Evolutionary conservation across 2,797 vertebrate genomes (phyloP), one percentile per base, ranked within the genome.

Genomic region (Sitta carolinensis): DNA sequence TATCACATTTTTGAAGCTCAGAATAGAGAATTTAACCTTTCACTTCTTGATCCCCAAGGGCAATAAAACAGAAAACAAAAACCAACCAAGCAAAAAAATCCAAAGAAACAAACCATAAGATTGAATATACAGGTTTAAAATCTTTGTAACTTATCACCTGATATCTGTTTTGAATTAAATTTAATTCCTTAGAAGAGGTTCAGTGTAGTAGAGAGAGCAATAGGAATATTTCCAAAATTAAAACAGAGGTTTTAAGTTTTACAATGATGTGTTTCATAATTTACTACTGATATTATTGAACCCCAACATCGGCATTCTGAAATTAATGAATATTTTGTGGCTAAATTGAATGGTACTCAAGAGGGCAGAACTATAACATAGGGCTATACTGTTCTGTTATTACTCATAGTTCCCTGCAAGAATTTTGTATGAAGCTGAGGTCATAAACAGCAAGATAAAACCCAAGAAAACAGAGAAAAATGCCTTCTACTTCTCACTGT

Each of bases 11-110:
- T 2, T n/a, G 76, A 94, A 59, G 14, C 2, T 14, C 26, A 69
- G 22, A 76, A 25, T 4, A 76, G 7, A 9, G 21, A 86, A 76
- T 38, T 70, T 63, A 58, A 22, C 15, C 16, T 83, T 80, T 63
- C 13, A 51, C 10, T 27, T 80, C 40, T 78, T 61, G 17, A 79
- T 48, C 5, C 1, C 68, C 48, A 67, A 81, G 5, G 32, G 3
- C 1, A 23, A 59, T 12, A 47, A 72, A 50, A 40, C 4, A 43
- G 4, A 13, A 32, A 32, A 30, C n/a, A n/a, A 19, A 15, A 30
- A 14, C 4, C 7, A 45, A 40, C 3, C 3, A 13, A 38, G 1
- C 47, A 55, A 32, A 59, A 1, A 42, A 5, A 1, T 2, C 3
- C 5, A 42, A 66, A 51, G 6, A 47, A 86, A 12, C 13, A 47